Evolutionary conservation across 2,113 vertebrate genomes (phyloP), one percentile per base, ranked within the genome.

Genomic region (Urocynchramus pylzowi): DNA sequence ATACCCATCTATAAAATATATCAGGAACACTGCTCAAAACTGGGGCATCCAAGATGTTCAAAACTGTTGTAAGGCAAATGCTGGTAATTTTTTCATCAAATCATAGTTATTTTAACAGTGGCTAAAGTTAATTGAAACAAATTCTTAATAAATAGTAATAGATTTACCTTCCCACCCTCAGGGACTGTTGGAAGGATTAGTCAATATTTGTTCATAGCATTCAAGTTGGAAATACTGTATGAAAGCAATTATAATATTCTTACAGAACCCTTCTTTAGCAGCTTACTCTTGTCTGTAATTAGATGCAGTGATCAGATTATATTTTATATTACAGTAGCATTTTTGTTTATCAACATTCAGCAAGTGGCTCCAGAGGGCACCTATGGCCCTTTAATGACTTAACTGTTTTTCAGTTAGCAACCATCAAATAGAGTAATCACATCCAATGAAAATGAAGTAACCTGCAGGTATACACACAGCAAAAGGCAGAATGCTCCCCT

Each of bases 121-220:
- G 84, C 63, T 95, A 89, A 84, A 91, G 84, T 76, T 96, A 95
- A 96, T 80, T 82, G 79, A 95, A 96, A 95, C 79, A 93, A 94
- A 68, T 82, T 92, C 65, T 84, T 96, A 97, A 96, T 95, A 97
- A 97, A 95, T 59, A 94, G 90, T 93, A 97, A 94, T 91, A 96
- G 76, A 95, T 97, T 97, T 97, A 94, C 92, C 86, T 93, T 91
- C 60, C 73, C 44, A 89, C 37, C 76, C 76, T 91, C 77, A 65
- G 84, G 77, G 94, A 78, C 53, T 71, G 45, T 75, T 68, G 69
- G 89, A 94, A 91, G 87, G 86, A 97, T 97, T 93, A 92, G 93
- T 54, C 4, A 69, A 75, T 97, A 96, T 96, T 97, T 97, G 93
- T 88, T 96, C 67, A 90, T 23, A 88, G 85, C 87, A 92, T 97